Conservation (phyloP, 2,797 vertebrate species). For the Enteromius argenteus region DNA sequence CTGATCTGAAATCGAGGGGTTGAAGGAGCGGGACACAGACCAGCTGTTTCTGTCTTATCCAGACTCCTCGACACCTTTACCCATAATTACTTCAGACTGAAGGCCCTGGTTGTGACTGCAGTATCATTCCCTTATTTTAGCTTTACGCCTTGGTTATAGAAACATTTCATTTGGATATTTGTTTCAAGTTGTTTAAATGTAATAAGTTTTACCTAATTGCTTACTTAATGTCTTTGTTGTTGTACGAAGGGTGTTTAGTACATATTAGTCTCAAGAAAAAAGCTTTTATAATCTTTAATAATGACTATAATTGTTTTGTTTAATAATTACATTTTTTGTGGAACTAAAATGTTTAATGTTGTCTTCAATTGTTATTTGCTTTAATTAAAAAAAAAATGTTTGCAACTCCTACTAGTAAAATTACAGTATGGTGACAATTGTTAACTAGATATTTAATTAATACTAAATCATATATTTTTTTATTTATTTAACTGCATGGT, state of each 20-base stretch:
- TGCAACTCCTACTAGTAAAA: neutral
- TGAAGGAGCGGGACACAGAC: slow-evolving; percentile 67
- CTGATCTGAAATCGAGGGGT: slow-evolving; percentile 70
- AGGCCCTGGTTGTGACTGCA: neutral
- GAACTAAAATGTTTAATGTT: neutral
- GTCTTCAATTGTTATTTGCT: neutral
- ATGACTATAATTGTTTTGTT: neutral
- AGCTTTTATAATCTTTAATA: neutral
- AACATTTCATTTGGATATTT: neutral
- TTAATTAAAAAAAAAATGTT: neutral
- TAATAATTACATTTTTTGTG: neutral
- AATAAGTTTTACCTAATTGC: neutral
- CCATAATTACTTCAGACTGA: slow-evolving; percentile 49
- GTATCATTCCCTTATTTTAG: neutral
- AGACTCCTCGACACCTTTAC: slow-evolving; percentile 61
- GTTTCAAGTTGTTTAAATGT: neutral
- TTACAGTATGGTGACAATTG: no score
- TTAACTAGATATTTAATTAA: neutral
- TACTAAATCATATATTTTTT: neutral
- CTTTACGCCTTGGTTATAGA: neutral
- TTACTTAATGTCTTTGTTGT: neutral
- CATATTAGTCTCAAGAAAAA: neutral
- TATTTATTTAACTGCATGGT: neutral
- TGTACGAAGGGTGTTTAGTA: neutral
- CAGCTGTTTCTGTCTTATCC: slow-evolving; percentile 72